These are phyloP conservation scores for Xylota segnis DNA, from an alignment of 2,888 invertebrate species.

Conservation along the genomic window DNA sequence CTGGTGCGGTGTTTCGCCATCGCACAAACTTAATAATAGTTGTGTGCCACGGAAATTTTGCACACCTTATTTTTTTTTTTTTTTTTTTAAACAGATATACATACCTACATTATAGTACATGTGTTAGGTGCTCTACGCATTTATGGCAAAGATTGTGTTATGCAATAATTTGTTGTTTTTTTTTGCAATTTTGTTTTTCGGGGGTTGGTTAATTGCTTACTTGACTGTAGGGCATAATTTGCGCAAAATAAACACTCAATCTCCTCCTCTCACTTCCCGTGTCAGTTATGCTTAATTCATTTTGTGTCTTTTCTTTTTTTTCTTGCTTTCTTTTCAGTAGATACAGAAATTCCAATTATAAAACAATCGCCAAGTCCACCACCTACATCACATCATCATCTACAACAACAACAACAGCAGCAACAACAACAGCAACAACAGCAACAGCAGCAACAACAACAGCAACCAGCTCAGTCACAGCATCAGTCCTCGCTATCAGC, in stretches of 20 bases:
- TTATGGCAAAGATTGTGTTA: constrained; percentile 50
- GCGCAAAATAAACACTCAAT: constrained; percentile 39
- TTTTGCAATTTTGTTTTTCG: constrained; percentile 34
- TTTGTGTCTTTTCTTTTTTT: constrained; percentile 45
- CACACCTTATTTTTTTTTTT: constrained; percentile 68
- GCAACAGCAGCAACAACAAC: constrained; percentile 80
- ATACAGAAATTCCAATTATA: constrained; percentile 85
- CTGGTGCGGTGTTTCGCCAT: constrained; percentile 66
- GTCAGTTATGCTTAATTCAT: constrained; percentile 12
- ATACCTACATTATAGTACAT: constrained; percentile 26
- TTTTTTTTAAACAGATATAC: constrained; percentile 20
- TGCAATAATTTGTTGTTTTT: constrained; percentile 36
- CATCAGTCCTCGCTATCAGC: constrained; percentile 78
- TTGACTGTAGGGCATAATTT: constrained; percentile 65
- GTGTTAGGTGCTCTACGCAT: constrained; percentile 64
- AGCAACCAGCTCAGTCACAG: constrained; percentile 78
- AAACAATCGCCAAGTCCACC: constrained; percentile 85
- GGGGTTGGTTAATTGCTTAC: constrained; percentile 58
- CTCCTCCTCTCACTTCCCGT: constrained; percentile 4
- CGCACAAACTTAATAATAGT: constrained; percentile 71
- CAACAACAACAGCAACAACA: constrained; percentile 81
- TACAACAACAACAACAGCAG: constrained; percentile 79
- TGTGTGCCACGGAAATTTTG: constrained; percentile 69
- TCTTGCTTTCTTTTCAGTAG: constrained; percentile 79
- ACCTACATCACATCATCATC: constrained; percentile 82